Conservation (phyloP, 2,113 vertebrate genomes). For the Hiodon alosoides region DNA sequence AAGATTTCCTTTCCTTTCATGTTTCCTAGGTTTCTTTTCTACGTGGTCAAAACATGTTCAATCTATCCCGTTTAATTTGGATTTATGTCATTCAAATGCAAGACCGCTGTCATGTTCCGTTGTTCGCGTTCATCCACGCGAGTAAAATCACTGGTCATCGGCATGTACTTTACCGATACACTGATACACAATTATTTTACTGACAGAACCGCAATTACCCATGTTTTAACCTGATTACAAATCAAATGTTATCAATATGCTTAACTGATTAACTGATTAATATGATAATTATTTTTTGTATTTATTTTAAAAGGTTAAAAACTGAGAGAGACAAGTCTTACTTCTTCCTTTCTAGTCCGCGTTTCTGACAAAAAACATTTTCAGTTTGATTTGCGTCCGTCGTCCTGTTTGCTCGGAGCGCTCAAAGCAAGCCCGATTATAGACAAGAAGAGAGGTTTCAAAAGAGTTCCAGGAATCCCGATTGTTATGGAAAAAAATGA, state of each 20-base stretch:
- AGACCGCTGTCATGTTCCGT: not conserved
- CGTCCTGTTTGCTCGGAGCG: not conserved
- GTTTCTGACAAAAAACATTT: too few species aligned
- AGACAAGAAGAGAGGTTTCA: not conserved
- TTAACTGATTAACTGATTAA: not conserved
- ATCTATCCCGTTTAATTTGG: too few species aligned
- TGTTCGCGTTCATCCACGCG: not conserved
- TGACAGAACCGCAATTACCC: too few species aligned
- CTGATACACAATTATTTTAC: not conserved
- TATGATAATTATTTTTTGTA: not conserved
- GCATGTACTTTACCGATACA: not conserved
- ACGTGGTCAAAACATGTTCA: too few species aligned
- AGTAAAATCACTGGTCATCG: not conserved
- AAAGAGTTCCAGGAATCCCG: slow-evolving; percentile 9
- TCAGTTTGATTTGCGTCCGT: too few species aligned
- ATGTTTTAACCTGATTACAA: not conserved
- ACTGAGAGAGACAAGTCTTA: not conserved
- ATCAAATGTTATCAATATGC: not conserved
- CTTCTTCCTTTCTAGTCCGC: not conserved
- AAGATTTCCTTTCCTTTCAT: too few species aligned
- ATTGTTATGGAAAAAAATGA: slow-evolving; percentile 3
- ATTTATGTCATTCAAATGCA: not conserved
- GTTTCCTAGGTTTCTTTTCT: too few species aligned
- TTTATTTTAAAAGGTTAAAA: not conserved
- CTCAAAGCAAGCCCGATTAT: not conserved